Evolutionary conservation across 2,888 invertebrate species (phyloP).

Genomic region (Heliconius erato): DNA sequence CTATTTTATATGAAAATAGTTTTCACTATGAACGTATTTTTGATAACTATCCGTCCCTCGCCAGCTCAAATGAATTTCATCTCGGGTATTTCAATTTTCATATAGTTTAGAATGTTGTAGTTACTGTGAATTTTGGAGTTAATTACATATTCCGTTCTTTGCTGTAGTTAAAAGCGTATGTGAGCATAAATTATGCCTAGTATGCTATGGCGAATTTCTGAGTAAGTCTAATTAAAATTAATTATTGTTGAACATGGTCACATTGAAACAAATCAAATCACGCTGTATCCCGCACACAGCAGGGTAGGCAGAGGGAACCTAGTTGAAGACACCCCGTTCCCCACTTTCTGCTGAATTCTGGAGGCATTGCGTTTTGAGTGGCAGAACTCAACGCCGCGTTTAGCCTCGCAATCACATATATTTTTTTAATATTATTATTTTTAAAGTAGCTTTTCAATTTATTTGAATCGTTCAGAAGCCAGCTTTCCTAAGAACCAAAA

Average conservation of each 20-base stretch:
- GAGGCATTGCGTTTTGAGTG: too few species aligned
- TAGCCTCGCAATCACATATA: background rate
- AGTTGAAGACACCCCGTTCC: too few species aligned
- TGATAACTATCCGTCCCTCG: background rate
- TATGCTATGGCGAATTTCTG: background rate
- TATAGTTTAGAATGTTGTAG: constrained; percentile 7
- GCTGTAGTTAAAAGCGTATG: background rate
- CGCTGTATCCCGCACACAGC: too few species aligned
- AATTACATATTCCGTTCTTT: constrained; percentile 9
- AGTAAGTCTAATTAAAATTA: background rate
- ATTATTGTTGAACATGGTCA: background rate
- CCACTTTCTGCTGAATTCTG: too few species aligned
- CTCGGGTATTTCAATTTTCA: constrained; percentile 6
- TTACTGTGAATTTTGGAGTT: constrained; percentile 9
- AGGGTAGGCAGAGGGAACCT: too few species aligned
- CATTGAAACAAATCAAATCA: background rate
- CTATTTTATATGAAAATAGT: background rate
- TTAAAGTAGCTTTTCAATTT: background rate
- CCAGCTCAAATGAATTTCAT: background rate
- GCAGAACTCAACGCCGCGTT: too few species aligned
- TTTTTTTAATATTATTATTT: background rate
- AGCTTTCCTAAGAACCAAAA: too few species aligned
- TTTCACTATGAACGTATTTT: background rate
- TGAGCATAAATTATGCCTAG: background rate
- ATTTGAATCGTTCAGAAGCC: background rate